Base-by-base conservation (phyloP, 2,888 invertebrate species). In the Lacanobia wlatinum region DNA sequence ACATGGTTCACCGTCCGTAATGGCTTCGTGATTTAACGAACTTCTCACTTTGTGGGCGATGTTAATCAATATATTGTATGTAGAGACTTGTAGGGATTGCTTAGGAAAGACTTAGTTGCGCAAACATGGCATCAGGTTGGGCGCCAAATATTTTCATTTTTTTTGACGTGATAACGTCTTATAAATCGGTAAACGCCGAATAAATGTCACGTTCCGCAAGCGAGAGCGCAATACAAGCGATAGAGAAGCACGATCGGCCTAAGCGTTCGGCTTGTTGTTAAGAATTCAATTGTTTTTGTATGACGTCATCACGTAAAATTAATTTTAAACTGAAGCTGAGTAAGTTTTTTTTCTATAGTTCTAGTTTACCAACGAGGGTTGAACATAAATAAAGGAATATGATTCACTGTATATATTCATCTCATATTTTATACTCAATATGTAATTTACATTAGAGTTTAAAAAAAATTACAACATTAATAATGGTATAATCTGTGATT, bases 361-460 rank as follows among this genome's bases (percentile, higher is more conserved):
- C 0, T 1, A 12, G 0, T 58, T 18, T 18, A 34, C 0, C 18
- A 1, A 43, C n/a, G 2, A 28, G 16, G n/a, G 18, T 12, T 5
- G 1, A 16, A 53, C 10, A n/a, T 14, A 78, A 78, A 73, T 60
- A 59, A 76, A 59, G 46, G 5, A 64, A n/a, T 21, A 70, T 75
- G 40, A 53, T 80, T 80, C 82, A 84, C 76, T 80, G 82, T 89
- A 80, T 85, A 83, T 85, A 84, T 85, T 85, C 87, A 89, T 90
- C 87, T 89, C 87, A 86, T 88, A 88, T 88, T 86, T 82, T 88
- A 84, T 73, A 84, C 85, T 87, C 82, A 87, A 84, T 87, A 87
- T 86, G 84, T 70, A 79, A 80, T 86, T 87, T 87, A 88, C 84
- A 87, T 82, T 86, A 74, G 81, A 84, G 82, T 80, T 84, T 82